Conservation (phyloP, 2,888 invertebrate species). For the Teleiodes luculella region DNA sequence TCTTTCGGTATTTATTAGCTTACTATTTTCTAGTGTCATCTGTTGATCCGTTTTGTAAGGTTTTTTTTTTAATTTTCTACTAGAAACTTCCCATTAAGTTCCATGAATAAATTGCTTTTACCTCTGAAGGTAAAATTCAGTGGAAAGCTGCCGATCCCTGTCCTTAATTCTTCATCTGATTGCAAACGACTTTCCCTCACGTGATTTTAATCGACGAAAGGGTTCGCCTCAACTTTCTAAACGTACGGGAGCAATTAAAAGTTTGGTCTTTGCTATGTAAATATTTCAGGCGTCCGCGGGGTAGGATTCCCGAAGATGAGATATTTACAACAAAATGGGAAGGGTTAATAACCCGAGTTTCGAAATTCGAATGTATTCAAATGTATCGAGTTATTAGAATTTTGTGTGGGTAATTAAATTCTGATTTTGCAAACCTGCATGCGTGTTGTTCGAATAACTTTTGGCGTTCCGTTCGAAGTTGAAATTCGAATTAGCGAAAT, state of each 20-base stretch:
- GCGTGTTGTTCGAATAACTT: neutral
- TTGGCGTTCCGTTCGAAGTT: neutral
- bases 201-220: slow-evolving; percentile 36
- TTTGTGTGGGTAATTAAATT: neutral
- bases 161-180: slow-evolving; percentile 19
- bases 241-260: slow-evolving; percentile 37
- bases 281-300: slow-evolving; percentile 28
- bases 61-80: no score
- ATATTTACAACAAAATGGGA: slow-evolving; percentile 2
- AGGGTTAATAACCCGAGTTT: slow-evolving; percentile 3
- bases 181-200: slow-evolving; percentile 29
- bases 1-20: no score
- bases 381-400: neutral
- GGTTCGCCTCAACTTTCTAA: slow-evolving; percentile 30
- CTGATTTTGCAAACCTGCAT: neutral
- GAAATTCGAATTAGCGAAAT: neutral
- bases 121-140: no score
- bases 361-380: no score
- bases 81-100: no score
- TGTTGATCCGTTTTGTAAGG: no score
- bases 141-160: slow-evolving; percentile 24
- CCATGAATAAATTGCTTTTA: no score
- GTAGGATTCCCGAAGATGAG: slow-evolving; percentile 2
- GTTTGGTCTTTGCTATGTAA: slow-evolving; percentile 37
- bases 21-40: no score